Percentiles rank a stretch among this genome's conserved stretches.
Conservation (phyloP, 53 echinoderm and acorn worm species). For the Apostichopus leukothele region DNA sequence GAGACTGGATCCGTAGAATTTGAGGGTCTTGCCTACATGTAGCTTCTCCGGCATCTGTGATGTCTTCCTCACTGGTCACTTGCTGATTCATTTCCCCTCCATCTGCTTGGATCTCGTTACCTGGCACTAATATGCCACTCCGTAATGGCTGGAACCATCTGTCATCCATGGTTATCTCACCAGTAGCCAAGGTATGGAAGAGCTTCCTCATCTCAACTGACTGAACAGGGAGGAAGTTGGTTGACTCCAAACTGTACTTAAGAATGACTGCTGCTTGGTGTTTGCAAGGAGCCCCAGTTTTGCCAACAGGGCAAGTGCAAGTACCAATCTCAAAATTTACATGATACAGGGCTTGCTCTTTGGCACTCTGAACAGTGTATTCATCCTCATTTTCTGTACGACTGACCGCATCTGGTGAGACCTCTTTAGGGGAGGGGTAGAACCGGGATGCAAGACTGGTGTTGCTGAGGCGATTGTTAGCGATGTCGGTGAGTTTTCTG, state of each 20-base stretch:
- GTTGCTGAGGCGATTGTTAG: conserved; percentile 29
- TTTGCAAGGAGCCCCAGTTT: conserved; percentile 62
- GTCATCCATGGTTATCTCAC: conserved; percentile 6
- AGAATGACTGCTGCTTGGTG: conserved; percentile 60
- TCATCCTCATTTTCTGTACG: not conserved
- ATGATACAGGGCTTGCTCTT: conserved; percentile 31
- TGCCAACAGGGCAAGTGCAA: conserved; percentile 59
- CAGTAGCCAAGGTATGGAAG: conserved; percentile 50
- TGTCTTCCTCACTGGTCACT: no score
- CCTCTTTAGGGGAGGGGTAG: conserved; percentile 13
- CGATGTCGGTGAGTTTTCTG: conserved; percentile 48
- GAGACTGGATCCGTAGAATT: no score
- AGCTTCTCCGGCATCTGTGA: no score
- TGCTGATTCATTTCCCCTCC: no score
- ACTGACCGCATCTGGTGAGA: not conserved
- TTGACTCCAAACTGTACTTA: conserved; percentile 39
- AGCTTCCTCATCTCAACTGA: conserved; percentile 44
- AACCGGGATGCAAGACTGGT: not conserved
- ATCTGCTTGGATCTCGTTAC: no score
- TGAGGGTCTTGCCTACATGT: no score
- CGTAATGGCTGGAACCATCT: conserved; percentile 29
- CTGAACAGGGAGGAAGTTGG: conserved; percentile 57
- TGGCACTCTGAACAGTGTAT: conserved; percentile 15
- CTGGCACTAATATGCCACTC: not conserved
- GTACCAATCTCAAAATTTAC: conserved; percentile 46